Evolutionary conservation across 53 echinoderm and acorn worm genomes (phyloP).

Genomic region (Apostichopus leukothele): DNA sequence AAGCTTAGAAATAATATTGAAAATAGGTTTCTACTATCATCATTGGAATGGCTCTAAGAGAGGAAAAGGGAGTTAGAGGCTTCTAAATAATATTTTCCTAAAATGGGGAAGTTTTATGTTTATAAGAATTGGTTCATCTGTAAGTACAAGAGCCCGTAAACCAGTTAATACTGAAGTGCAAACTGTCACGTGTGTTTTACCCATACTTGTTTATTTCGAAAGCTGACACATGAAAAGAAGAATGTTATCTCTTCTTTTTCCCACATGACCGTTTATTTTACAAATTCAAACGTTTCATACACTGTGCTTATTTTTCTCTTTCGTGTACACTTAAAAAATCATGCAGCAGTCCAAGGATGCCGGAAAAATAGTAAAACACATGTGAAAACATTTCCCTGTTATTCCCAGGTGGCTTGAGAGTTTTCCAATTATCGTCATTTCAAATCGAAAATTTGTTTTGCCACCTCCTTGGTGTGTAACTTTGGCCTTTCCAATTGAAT

Average conservation of each 20-base stretch:
- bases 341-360: conserved; percentile 10
- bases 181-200: not conserved
- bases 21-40: no score
- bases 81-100: no score
- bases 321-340: not conserved
- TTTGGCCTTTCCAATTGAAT: conserved; percentile 57
- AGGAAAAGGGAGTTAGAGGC: no score
- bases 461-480: conserved; percentile 49
- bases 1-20: no score
- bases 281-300: not conserved
- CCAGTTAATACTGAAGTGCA: no score
- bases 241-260: not conserved
- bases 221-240: not conserved
- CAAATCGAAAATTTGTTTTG: conserved; percentile 52
- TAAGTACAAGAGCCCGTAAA: no score
- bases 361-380: conserved; percentile 37
- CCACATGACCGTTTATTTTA: not conserved
- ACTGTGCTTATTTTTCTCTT: not conserved
- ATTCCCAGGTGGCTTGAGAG: conserved; percentile 51
- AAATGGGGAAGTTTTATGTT: no score
- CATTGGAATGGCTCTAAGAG: no score
- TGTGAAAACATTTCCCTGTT: conserved; percentile 44
- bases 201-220: not conserved
- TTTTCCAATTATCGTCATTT: conserved; percentile 56
- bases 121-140: no score